Evolutionary conservation across 2,113 vertebrate species (phyloP), one percentile per base, ranked within the genome.

Genomic region (Myiopsitta monachus): DNA sequence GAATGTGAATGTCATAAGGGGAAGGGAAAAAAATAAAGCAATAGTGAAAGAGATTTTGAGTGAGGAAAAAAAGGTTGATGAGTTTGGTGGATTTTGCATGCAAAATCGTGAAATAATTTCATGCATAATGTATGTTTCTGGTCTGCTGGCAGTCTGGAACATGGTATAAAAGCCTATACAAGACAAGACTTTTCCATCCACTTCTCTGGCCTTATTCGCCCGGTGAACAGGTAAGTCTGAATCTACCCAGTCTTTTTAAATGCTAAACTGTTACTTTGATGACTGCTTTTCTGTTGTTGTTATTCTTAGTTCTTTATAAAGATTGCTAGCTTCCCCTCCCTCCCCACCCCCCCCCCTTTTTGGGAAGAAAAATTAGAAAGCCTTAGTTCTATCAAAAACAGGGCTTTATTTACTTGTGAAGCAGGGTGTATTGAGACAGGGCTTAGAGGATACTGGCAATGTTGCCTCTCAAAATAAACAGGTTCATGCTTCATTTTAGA

Each of bases 261-360:
- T 92, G 92, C 75, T 92, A 88, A 95, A 74, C 17, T 78, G 6
- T 22, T 24, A 27, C 75, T 90, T 94, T 95, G 92, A 94, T 74
- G 74, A 18, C 23, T 80, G 38, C 14, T 84, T 54, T 36, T 17
- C 67, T 18, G 7, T 36, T 62, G 19, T 41, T 55, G 23, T 72
- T 80, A 31, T 75, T 83, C 52, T 81, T 59, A 28, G 13, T 69
- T 87, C 69, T 92, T 87, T 54, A 30, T 52, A 92, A 90, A 77
- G 81, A 59, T 81, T 84, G 43, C n/a, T 84, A 7, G 18, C 6
- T 54, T 52, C 49, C 26, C 22, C 47, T 11, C 24, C 14, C 14
- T 6, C 9, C 26, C 8, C 4, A 4, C 4, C 26, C 8, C 8
- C 24, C 49, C 49, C 6, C 18, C 46, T 22, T 72, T 43, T 70